Base-by-base conservation (phyloP, 2,797 vertebrate genomes). In the Trachops cirrhosus region DNA sequence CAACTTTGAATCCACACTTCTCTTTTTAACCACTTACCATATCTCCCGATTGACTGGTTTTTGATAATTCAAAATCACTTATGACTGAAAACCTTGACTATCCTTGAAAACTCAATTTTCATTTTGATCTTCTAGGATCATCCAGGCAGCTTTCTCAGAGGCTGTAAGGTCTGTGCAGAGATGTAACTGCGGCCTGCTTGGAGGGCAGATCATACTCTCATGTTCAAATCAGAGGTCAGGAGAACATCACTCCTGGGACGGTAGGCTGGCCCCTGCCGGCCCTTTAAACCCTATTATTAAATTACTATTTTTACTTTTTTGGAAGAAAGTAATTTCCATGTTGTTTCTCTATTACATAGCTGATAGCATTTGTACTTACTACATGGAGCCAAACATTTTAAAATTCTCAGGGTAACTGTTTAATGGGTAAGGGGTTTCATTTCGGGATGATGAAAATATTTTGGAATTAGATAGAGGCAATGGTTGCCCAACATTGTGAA, bases 61-160 rank as follows among this genome's bases (percentile, higher is more conserved):
- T 68, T 79, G 41, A 62, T 91, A n/a, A 85, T 82, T 91, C 7
- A 89, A 87, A 73, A 82, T 80, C 9, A 82, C 32, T 32, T 67
- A 73, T 19, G 18, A 80, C 39, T 94, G 34, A 96, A 95, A 88
- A 64, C n/a, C 50, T 96, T 91, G 85, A 80, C 41, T 91, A 77
- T 73, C 46, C 46, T 94, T 95, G 22, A 84, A 83, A 92, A 89
- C 34, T 86, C 39, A 62, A 6, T 46, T 91, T 71, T 84, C 41
- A 79, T 87, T 68, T 86, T 84, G 48, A 39, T 70, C 22, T 93
- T 89, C 29, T 26, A 70, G 26, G 19, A 46, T 89, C 54, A 83
- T 26, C 52, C 37, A 73, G 29, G 52, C 59, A 83, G n/a, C 11
- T 83, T 89, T 52, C 48, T 92, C 68, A 85, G 62, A 93, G 41